These are phyloP conservation scores for Psettodes erumei DNA, from an alignment of 2,113 vertebrate genomes.

Conservation along the genomic window DNA sequence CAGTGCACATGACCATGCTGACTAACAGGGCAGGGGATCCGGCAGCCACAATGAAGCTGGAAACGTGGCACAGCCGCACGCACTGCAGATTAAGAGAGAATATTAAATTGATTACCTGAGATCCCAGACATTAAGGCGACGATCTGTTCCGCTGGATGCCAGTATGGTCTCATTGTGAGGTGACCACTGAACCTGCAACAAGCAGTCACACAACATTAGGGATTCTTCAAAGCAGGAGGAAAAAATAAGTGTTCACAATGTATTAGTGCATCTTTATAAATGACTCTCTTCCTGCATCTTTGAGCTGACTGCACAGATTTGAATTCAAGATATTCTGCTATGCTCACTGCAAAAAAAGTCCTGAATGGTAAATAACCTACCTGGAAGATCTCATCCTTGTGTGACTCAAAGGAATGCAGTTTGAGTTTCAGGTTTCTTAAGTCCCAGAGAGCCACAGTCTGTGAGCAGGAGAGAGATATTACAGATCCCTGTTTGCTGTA, in stretches of 20 bases:
- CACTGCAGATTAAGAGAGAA: not conserved
- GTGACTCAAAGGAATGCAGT: slow-evolving; percentile 94
- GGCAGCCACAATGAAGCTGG: not conserved
- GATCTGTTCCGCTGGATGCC: slow-evolving; percentile 90
- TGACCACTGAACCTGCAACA: slow-evolving; percentile 89
- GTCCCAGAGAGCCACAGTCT: slow-evolving; percentile 95
- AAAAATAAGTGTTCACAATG: not conserved
- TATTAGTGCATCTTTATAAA: not conserved
- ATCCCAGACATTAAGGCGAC: slow-evolving; percentile 90
- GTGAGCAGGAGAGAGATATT: slow-evolving; percentile 38
- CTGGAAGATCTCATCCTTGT: slow-evolving; percentile 98
- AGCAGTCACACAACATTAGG: not conserved
- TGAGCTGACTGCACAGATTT: not conserved
- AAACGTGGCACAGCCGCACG: not conserved
- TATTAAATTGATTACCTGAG: slow-evolving; percentile 82
- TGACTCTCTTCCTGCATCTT: not conserved
- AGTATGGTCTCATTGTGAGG: slow-evolving; percentile 92
- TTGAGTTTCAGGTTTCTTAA: slow-evolving; percentile 93
- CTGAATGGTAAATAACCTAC: slow-evolving; percentile 69
- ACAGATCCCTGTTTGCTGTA: slow-evolving; percentile 1
- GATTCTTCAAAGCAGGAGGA: not conserved
- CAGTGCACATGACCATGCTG: not conserved
- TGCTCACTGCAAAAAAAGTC: not conserved
- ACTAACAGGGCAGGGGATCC: not conserved
- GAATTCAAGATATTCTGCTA: not conserved